A percentile compares a stretch with the other conserved stretches of the same genome.
These are phyloP conservation scores for Acanthurus leucopareius DNA, from an alignment of 2,797 vertebrate genomes.

Conservation along the genomic window DNA sequence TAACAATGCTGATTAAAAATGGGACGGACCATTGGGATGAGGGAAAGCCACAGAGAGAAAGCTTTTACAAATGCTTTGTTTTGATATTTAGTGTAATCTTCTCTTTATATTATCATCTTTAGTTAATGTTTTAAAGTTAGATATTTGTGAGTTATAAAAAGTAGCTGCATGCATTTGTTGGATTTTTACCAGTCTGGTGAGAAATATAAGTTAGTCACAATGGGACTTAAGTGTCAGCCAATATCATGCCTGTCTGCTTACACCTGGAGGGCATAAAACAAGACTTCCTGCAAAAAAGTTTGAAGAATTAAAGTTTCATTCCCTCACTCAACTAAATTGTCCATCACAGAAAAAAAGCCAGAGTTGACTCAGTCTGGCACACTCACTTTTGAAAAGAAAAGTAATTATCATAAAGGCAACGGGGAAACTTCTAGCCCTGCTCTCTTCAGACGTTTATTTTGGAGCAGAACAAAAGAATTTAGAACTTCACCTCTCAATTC, in stretches of 20 bases:
- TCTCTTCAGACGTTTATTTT: constrained; percentile 32
- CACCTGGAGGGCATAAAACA: not conserved
- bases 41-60: constrained; percentile 22
- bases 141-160: not conserved
- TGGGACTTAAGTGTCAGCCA: not conserved
- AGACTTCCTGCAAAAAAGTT: constrained; percentile 1
- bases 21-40: constrained; percentile 39
- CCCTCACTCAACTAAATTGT: constrained; percentile 2
- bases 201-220: not conserved
- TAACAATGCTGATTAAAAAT: constrained; percentile 58
- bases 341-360: constrained; percentile 28
- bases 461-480: constrained; percentile 28
- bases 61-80: constrained; percentile 16
- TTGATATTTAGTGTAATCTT: constrained; percentile 17
- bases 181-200: not conserved
- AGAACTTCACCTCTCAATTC: not conserved
- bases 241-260: not conserved
- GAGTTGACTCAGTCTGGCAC: not conserved
- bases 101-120: not conserved
- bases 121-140: not conserved
- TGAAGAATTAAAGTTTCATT: not conserved
- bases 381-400: constrained; percentile 22
- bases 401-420: constrained; percentile 31
- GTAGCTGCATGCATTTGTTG: not conserved
- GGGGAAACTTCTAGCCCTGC: constrained; percentile 5